Evolutionary conservation across 2,888 invertebrate species (phyloP), one percentile per base, ranked within the genome.

Genomic region (Cotesia congregata): DNA sequence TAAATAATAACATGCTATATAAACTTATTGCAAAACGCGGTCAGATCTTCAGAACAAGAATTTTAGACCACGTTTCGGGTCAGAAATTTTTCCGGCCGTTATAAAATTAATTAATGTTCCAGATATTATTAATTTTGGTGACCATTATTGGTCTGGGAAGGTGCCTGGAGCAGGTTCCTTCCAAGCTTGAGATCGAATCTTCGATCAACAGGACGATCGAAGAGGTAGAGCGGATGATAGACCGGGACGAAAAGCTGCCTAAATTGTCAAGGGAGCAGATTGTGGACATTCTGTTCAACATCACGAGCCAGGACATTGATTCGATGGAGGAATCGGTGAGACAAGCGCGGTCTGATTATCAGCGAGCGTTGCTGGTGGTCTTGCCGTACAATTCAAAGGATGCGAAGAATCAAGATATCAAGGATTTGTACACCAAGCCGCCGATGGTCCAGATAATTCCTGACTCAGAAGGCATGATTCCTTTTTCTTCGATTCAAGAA

Each of bases 171-270:
- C 80, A 83, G n/a, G 78, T 87, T n/a, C 87, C 86, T 30, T 81
- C 86, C 41, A 81, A 83, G 41, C 72, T 76, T 1, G 87, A 88
- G 77, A 86, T 89, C 70, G 88, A 89, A 79, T 81, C 79, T 9
- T 88, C 89, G 40, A 88, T 89, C 67, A 89, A 89, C 77, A 84
- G 88, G 7, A 94, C 94, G 6, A 92, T 95, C 5, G 90, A 91
- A 83, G 93, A 94, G 89, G 94, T 95, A 1, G 93, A 94, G 84
- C 91, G 87, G 59, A 91, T 94, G 82, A 89, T 95, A 6, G 90
- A 91, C 83, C 88, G 91, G 4, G 92, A 94, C 86, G 90, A 92
- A 2, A 90, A 90, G n/a, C 86, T 94, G 69, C 94, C 94, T 1
- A 90, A 93, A 78, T 87, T 94, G 39, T 91, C 92, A 0, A 90